Conservation (phyloP, 2,888 invertebrate genomes). For the Brenthis daphne region DNA sequence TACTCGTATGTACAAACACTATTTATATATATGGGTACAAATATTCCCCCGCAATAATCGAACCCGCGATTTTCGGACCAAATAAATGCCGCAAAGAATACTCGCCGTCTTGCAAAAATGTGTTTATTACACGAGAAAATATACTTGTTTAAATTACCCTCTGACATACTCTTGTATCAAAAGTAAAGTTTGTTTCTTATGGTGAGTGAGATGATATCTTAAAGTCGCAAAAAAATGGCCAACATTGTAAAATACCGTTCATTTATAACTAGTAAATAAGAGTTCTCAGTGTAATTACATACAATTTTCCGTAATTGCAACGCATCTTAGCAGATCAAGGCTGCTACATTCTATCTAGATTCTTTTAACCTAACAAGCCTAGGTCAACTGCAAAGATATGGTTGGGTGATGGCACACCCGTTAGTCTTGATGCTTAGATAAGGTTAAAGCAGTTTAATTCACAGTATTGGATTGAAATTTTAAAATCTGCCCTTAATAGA, state of each 20-base stretch:
- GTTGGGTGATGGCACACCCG: conserved; percentile 25
- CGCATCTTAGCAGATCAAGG: conserved; percentile 31
- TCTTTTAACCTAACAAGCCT: conserved; percentile 32
- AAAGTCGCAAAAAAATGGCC: not conserved
- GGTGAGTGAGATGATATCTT: not conserved
- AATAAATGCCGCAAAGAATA: no score
- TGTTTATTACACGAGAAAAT: no score
- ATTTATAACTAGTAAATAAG: not conserved
- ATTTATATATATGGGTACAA: no score
- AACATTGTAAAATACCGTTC: no score
- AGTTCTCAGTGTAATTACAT: not conserved
- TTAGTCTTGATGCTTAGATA: conserved; percentile 18
- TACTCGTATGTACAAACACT: no score
- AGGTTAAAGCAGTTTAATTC: conserved; percentile 17
- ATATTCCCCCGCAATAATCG: no score
- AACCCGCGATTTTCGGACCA: no score
- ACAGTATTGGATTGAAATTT: not conserved
- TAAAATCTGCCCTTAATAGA: no score
- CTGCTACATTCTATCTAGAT: conserved; percentile 17
- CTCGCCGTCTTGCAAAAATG: no score
- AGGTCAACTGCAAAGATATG: conserved; percentile 25
- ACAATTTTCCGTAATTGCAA: conserved; percentile 23
- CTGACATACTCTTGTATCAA: no score
- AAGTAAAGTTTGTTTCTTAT: not conserved
- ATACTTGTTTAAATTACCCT: no score